Base-by-base conservation (phyloP, 2,888 invertebrate species). In the Aphodius sticticus region DNA sequence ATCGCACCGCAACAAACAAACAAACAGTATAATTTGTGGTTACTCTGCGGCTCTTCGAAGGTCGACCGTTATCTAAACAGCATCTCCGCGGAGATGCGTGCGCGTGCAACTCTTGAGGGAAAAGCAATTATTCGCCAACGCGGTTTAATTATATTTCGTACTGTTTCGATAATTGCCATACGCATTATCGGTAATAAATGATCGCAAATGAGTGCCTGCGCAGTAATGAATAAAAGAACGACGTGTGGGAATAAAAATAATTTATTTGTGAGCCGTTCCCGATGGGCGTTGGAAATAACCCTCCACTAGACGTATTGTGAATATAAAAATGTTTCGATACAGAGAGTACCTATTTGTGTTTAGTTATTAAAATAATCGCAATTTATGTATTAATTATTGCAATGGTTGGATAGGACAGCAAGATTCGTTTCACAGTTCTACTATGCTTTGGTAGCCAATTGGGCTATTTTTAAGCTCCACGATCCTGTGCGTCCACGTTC, bases 1-100 rank as follows among this genome's bases (percentile, higher is more conserved):
- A 36, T 35, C 36, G n/a, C 36, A 74, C 36, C 74, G 74, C 53
- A 53, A 53, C 53, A 53, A 53, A 53, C 53, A 53, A n/a, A 53
- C 53, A 53, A 53, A 53, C 53, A 53, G 53, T 53, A 53, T 53
- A 53, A 53, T 53, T 53, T 53, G 53, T 53, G 53, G 53, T 53
- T 53, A 53, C 53, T 53, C 12, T 7, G 53, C 53, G 53, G 53
- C 53, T 53, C 53, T 12, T 7, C 53, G 53, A 53, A 53, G 53
- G 53, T 12, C 53, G 53, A 5, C 7, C 53, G 53, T 53, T 53
- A 53, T 53, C 53, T 2, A 12, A 12, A 53, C 12, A 12, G 3
- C 53, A 53, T 53, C 53, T 53, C 53, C 53, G 53, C 53, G 9
- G 53, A 53, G 53, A 53, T 53, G 53, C 53, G 53, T 53, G 53